phyloP scores from a whole-genome alignment of 1,140 invertebrate genomes.

The Sesamia nonagrioides region DNA sequence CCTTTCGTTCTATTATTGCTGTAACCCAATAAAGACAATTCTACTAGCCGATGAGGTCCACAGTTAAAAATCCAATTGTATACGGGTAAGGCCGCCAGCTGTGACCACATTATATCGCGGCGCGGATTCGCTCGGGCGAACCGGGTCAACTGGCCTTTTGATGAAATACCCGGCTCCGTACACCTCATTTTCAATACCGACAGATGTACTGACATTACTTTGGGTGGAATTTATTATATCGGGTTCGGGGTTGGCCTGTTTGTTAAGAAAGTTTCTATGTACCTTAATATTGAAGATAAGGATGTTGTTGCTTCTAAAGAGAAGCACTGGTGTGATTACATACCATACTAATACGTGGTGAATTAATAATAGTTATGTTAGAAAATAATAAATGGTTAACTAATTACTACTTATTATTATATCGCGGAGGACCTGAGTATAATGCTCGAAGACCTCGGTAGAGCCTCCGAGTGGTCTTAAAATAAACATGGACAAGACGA shows the following conservation, averaged over 20 bases:
- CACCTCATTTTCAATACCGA: slow-evolving; percentile 59
- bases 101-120: slow-evolving; percentile 63
- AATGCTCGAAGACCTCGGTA: too few relatives aligned
- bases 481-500: too few relatives aligned
- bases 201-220: slow-evolving; percentile 45
- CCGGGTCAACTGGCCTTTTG: slow-evolving; percentile 59
- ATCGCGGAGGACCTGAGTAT: too few relatives aligned
- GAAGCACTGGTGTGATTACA: too few relatives aligned
- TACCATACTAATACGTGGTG: too few relatives aligned
- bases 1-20: slow-evolving; percentile 31
- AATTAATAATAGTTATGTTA: too few relatives aligned
- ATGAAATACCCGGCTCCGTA: slow-evolving; percentile 58
- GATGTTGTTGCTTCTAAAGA: too few relatives aligned
- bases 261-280: not conserved
- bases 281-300: too few relatives aligned
- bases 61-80: slow-evolving; percentile 65
- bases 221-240: slow-evolving; percentile 39
- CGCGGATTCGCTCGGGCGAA: slow-evolving; percentile 56
- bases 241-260: not conserved
- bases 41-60: slow-evolving; percentile 39
- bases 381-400: too few relatives aligned
- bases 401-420: too few relatives aligned
- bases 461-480: too few relatives aligned
- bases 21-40: slow-evolving; percentile 48
- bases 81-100: slow-evolving; percentile 56